phyloP scores from a whole-genome alignment of 2,113 vertebrate species.

The Centrocercus urophasianus region DNA sequence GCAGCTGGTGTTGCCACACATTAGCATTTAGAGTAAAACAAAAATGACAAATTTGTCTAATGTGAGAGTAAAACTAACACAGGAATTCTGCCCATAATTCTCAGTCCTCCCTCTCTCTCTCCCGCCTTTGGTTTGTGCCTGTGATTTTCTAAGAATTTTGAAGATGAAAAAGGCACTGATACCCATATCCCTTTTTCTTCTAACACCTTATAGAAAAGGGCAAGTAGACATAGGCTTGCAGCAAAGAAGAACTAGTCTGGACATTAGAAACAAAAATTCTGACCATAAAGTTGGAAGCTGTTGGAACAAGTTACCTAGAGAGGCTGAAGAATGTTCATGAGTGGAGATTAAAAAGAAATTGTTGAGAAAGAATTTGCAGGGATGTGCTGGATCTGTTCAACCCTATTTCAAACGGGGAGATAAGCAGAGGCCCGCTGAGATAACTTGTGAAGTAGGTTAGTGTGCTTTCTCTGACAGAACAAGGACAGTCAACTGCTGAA shows the following conservation, averaged over 20 bases:
- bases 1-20: constrained; percentile 66
- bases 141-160: not conserved
- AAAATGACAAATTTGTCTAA: constrained; percentile 56
- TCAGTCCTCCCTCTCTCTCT: not conserved
- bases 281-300: rapidly evolving
- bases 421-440: not conserved
- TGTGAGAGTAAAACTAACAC: constrained; percentile 40
- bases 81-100: constrained; percentile 6
- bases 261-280: not conserved
- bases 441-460: constrained; percentile 40
- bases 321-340: not conserved
- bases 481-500: constrained; percentile 8
- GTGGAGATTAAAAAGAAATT: not conserved
- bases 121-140: not conserved
- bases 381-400: not conserved
- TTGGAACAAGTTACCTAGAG: not conserved
- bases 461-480: constrained; percentile 36
- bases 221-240: not conserved
- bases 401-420: not conserved
- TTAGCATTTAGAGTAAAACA: constrained; percentile 58
- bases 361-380: not conserved
- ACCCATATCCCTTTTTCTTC: not conserved
- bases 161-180: not conserved
- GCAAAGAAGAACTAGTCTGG: not conserved
- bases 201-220: not conserved